phyloP scores from a whole-genome alignment of 2,113 vertebrate genomes.

The Calcarius ornatus region DNA sequence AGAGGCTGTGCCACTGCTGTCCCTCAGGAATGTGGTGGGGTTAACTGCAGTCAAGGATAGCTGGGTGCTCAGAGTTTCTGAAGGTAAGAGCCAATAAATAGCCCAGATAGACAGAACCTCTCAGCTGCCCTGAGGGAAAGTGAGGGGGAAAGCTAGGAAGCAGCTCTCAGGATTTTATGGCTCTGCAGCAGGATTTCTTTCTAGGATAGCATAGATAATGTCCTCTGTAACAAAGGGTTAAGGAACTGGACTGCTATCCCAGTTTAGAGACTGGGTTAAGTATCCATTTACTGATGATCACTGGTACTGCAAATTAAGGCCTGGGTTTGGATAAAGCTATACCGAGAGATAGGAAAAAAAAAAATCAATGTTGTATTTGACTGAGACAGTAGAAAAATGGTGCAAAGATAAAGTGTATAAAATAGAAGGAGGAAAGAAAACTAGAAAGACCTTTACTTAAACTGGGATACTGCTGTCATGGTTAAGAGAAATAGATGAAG shows the following conservation, averaged over 20 bases:
- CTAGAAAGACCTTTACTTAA: background rate
- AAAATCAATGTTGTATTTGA: background rate
- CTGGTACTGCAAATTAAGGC: background rate
- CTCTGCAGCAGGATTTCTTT: background rate
- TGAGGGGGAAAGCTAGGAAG: background rate
- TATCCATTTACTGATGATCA: background rate
- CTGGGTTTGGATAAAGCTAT: background rate
- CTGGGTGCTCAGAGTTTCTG: background rate
- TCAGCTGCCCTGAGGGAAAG: background rate
- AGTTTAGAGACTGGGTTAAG: background rate
- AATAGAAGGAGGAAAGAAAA: background rate
- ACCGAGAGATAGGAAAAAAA: background rate
- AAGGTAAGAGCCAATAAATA: background rate
- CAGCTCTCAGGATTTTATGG: background rate
- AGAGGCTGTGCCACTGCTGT: background rate
- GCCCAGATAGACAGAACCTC: background rate
- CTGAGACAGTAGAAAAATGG: background rate
- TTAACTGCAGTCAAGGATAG: background rate
- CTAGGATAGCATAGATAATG: background rate
- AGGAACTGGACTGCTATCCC: background rate
- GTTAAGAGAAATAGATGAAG: background rate
- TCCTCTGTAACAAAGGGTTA: background rate
- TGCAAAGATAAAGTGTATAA: background rate
- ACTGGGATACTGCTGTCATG: background rate
- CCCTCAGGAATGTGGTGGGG: background rate